phyloP scores from a whole-genome alignment of 1,140 invertebrate genomes.

The Drosophila seguyi region DNA sequence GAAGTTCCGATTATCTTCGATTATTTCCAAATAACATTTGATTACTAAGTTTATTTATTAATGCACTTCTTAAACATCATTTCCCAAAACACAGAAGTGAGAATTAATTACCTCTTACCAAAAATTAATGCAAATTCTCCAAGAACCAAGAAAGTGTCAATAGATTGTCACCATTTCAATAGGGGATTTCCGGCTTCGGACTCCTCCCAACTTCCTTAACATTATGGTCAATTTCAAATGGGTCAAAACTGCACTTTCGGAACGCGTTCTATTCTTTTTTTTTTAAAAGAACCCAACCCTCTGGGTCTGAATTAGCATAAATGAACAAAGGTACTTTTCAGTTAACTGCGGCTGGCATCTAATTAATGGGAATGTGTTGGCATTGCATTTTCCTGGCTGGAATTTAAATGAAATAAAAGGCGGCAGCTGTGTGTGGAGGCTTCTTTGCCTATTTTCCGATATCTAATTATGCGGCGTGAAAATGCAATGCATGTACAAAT shows the following conservation, averaged over 20 bases:
- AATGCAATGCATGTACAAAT: conserved; percentile 79
- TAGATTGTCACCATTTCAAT: conserved; percentile 8
- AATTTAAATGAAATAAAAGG: conserved; percentile 56
- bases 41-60: too few species aligned
- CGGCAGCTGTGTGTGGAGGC: conserved; percentile 29
- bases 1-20: too few species aligned
- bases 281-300: conserved; percentile 5
- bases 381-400: conserved; percentile 24
- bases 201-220: neutral
- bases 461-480: conserved; percentile 80
- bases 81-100: neutral
- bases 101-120: conserved; percentile 12
- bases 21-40: too few species aligned
- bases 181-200: neutral
- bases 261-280: conserved; percentile 26
- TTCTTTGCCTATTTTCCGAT: conserved; percentile 17
- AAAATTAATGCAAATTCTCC: conserved; percentile 7
- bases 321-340: conserved; percentile 32
- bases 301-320: conserved; percentile 52
- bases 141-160: conserved; percentile 34
- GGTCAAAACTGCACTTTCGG: conserved; percentile 53
- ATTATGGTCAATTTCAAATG: conserved; percentile 74
- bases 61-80: too few species aligned
- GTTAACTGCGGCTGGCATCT: conserved; percentile 68
- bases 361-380: conserved; percentile 52